Percentiles rank a stretch among this genome's conserved stretches.
phyloP scores from a whole-genome alignment of 1,140 invertebrate species.

The Aphelenchoides fujianensis region DNA sequence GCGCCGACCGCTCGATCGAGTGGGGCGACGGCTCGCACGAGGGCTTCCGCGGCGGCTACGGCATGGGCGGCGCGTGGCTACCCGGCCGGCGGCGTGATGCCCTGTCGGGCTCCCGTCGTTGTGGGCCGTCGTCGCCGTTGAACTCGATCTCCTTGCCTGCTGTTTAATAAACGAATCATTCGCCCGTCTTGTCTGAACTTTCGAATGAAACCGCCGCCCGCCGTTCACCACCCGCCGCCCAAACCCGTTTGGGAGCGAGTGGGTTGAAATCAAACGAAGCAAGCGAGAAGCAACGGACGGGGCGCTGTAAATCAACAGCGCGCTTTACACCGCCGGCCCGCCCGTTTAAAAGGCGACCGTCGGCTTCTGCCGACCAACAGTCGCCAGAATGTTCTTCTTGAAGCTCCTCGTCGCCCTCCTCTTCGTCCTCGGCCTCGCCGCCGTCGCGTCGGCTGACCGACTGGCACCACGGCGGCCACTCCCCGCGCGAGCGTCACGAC shows the following conservation, averaged over 20 bases:
- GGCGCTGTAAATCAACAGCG: too few relatives aligned
- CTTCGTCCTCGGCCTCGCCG: constrained; percentile 57
- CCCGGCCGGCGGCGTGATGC: background rate
- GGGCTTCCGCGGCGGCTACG: background rate
- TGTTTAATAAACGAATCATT: background rate
- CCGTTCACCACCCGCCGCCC: background rate
- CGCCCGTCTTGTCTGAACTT: background rate
- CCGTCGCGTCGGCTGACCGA: background rate
- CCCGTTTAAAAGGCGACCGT: too few relatives aligned
- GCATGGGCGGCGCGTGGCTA: background rate
- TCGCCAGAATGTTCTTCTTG: too few relatives aligned
- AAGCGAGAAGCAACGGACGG: too few relatives aligned
- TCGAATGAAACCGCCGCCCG: constrained; percentile 39
- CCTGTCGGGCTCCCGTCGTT: background rate
- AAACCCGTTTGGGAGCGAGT: constrained; percentile 33
- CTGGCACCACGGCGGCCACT: background rate
- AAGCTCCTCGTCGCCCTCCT: constrained; percentile 62
- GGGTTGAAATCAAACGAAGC: too few relatives aligned
- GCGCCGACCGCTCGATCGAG: background rate
- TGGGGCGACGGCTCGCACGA: background rate
- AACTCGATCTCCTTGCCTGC: background rate
- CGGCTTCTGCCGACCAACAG: too few relatives aligned
- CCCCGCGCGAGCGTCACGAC: background rate
- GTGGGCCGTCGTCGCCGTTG: background rate
- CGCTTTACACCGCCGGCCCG: too few relatives aligned